These are phyloP conservation scores for Hylia prasina DNA, from an alignment of 2,113 vertebrate species.

Conservation along the genomic window DNA sequence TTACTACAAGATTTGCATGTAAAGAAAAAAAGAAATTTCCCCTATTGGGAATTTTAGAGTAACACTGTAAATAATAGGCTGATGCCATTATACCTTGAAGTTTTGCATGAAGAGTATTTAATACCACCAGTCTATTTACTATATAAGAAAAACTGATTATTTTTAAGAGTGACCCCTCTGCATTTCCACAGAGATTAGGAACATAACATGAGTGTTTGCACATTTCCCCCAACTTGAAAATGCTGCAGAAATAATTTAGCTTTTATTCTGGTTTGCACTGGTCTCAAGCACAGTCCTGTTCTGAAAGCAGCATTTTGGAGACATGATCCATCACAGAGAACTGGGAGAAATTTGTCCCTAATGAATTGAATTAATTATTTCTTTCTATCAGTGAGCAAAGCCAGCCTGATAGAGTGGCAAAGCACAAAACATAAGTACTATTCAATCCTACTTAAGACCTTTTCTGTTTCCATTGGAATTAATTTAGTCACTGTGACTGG, in stretches of 20 bases:
- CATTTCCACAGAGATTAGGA: background rate
- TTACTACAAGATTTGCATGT: background rate
- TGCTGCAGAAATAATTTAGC: background rate
- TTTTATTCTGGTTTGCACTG: background rate
- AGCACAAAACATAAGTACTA: background rate
- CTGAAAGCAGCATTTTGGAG: background rate
- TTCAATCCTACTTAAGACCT: background rate
- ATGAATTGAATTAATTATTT: background rate
- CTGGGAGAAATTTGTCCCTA: background rate
- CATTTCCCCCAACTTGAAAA: background rate
- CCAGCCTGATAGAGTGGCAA: background rate
- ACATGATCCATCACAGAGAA: background rate
- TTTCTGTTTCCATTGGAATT: background rate
- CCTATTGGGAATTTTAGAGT: background rate
- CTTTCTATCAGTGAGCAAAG: background rate
- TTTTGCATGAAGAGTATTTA: background rate
- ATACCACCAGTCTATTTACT: background rate
- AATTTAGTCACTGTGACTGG: background rate
- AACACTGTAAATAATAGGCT: background rate
- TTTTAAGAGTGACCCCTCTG: background rate
- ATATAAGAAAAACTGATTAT: background rate
- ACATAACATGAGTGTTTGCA: background rate
- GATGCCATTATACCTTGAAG: background rate
- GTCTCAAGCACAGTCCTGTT: background rate
- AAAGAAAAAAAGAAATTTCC: background rate